phyloP scores from a whole-genome alignment of 2,888 invertebrate genomes.

The Chrysolina haemoptera region DNA sequence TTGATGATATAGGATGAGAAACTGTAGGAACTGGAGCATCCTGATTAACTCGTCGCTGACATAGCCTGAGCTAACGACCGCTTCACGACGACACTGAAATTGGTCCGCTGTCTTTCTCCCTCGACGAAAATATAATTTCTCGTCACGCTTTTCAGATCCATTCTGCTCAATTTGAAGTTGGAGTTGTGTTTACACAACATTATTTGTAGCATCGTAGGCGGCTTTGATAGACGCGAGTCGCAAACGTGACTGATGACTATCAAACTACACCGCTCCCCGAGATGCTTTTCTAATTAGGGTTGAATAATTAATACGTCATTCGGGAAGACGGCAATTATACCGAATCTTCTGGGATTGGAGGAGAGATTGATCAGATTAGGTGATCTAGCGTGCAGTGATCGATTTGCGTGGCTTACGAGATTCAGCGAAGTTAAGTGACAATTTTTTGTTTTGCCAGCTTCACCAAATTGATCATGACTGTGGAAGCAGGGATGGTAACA shows the following conservation, averaged over 20 bases:
- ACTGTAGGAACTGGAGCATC: no score
- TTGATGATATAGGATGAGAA: no score
- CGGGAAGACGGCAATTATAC: constrained; percentile 10
- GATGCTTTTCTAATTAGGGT: constrained; percentile 62
- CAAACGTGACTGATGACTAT: constrained; percentile 60
- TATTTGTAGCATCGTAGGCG: constrained; percentile 60
- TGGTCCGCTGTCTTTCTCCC: constrained; percentile 55
- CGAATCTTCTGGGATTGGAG: constrained; percentile 13
- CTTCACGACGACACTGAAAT: neutral
- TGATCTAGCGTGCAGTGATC: constrained; percentile 4
- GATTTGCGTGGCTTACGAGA: neutral
- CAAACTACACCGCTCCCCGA: constrained; percentile 49
- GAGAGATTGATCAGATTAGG: constrained; percentile 2
- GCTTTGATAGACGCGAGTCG: constrained; percentile 46
- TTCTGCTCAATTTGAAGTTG: constrained; percentile 69
- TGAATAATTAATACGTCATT: constrained; percentile 21
- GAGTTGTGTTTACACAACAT: constrained; percentile 68
- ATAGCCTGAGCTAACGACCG: neutral
- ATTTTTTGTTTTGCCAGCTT: neutral
- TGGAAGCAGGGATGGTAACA: neutral
- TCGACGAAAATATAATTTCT: constrained; percentile 68
- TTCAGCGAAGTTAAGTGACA: neutral
- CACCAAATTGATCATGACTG: neutral
- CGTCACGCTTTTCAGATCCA: constrained; percentile 67
- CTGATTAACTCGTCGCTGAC: no score